Base-by-base conservation (phyloP, 2,113 vertebrate genomes). In the Ibidorhyncha struthersii region DNA sequence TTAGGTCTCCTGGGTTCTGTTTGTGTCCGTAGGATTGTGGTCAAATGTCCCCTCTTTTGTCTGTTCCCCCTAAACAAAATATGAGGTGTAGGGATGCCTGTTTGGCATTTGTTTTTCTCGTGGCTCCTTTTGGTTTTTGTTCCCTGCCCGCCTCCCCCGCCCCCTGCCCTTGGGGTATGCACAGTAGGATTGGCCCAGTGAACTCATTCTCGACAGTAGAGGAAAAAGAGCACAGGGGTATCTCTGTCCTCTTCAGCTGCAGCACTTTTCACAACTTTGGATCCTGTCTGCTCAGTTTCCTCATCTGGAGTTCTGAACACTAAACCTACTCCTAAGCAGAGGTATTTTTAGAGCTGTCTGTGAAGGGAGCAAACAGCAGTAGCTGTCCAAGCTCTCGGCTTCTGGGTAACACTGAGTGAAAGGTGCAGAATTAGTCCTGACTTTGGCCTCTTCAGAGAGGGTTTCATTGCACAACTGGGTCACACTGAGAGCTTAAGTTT, bases 401-500 rank as follows among this genome's bases (percentile, higher is more conserved):
- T 45, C 49, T 49, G 53, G 14, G 9, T 85, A 59, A 62, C 55
- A 23, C 22, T 20, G 93, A 96, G 38, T 87, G 94, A 93, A 89
- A 93, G 77, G 55, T 61, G 66, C 26, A 58, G 62, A 94, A 92
- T 76, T 84, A 91, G 58, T 55, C 67, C 86, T 81, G 86, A 52
- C 78, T 93, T 14, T 18, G 84, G 29, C n/a, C 52, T 61, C 62
- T 87, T 36, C 49, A 12, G 82, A 43, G 85, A 84, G 72, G 74
- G 85, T 91, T 91, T 93, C 73, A 56, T 9, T 84, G 84, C 67
- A 86, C 77, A 85, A 41, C 40, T 88, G 83, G 86, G 89, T 93
- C 93, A 71, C 53, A 7, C 26, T 34, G 74, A 66, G 62, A 49
- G 59, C 72, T 94, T 78, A 47, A 76, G 52, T 65, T 70, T 89